These are phyloP conservation scores for Crenichthys baileyi DNA, from an alignment of 2,797 vertebrate species.

Conservation along the genomic window DNA sequence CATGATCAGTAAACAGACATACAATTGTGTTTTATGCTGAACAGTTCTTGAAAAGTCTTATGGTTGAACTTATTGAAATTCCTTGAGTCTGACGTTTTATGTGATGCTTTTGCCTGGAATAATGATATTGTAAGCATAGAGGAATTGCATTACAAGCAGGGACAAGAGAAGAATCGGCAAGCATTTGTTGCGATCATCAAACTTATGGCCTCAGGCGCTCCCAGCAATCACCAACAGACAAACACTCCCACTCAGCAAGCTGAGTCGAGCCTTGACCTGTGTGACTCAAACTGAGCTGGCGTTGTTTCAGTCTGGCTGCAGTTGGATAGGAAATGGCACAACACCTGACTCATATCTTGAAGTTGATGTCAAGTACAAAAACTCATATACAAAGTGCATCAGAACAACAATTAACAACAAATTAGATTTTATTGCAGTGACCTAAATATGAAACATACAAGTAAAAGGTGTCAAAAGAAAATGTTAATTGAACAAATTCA, in stretches of 20 bases:
- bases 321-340: constrained; percentile 9
- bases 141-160: constrained; percentile 37
- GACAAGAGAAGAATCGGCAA: constrained; percentile 25
- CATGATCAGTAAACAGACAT: background rate
- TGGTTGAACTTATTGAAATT: background rate
- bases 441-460: constrained; percentile 55
- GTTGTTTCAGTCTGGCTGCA: background rate
- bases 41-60: background rate
- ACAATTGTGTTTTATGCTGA: background rate
- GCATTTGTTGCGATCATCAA: constrained; percentile 7
- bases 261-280: constrained; percentile 39
- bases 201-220: constrained; percentile 16
- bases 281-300: constrained; percentile 58
- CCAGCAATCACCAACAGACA: constrained; percentile 23
- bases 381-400: background rate
- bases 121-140: background rate
- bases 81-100: background rate
- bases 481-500: constrained; percentile 39
- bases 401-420: constrained; percentile 39
- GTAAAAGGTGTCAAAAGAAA: constrained; percentile 52
- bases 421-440: constrained; percentile 71
- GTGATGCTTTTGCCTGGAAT: background rate
- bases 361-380: constrained; percentile 1
- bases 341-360: background rate
- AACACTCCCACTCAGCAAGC: constrained; percentile 44